Base-by-base conservation (phyloP, 2,888 invertebrate species). In the Clostera curtula region DNA sequence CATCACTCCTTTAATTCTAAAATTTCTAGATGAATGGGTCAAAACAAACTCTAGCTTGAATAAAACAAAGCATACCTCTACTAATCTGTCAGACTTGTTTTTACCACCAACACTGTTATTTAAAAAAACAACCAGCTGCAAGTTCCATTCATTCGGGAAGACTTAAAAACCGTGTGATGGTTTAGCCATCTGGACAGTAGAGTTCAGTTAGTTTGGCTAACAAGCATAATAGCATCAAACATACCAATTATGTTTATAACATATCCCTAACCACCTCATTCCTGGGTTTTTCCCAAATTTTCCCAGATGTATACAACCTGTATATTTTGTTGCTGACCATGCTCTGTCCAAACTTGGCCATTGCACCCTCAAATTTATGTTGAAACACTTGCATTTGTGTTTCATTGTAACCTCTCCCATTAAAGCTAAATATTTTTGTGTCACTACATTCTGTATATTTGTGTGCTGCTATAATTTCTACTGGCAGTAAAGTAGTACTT, bases 301-400 rank as follows among this genome's bases (percentile, higher is more conserved):
- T 75, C 1, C 82, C 82, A 0, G 76, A 75, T 26, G 67, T 66
- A 34, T 82, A 85, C 39, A 85, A 40, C 27, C 82, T 68, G 37
- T 82, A 85, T 27, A 85, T 65, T 46, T 80, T 82, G 52, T 83
- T 75, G 44, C 71, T 83, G 12, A 76, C 58, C 40, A 86, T 60
- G 37, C 57, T 68, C 31, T 79, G 74, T 0, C 72, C 75, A 56
- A 83, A 86, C 41, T 83, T 85, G 15, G 79, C 57, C 71, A 85
- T 85, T 19, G 85, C 77, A 33, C 77, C 75, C 58, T 86, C 87
- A 49, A 85, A 79, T 27, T 79, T 80, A 37, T 85, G 79, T 21
- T 71, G 80, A 37, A 83, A 82, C 3, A 77, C 61, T 36, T 76
- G 71, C 74, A 83, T 74, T 33, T 82, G 76, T 3, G 80, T 77